These are phyloP conservation scores for Bombyx mori DNA, from an alignment of 1,140 invertebrate genomes.

Conservation along the genomic window DNA sequence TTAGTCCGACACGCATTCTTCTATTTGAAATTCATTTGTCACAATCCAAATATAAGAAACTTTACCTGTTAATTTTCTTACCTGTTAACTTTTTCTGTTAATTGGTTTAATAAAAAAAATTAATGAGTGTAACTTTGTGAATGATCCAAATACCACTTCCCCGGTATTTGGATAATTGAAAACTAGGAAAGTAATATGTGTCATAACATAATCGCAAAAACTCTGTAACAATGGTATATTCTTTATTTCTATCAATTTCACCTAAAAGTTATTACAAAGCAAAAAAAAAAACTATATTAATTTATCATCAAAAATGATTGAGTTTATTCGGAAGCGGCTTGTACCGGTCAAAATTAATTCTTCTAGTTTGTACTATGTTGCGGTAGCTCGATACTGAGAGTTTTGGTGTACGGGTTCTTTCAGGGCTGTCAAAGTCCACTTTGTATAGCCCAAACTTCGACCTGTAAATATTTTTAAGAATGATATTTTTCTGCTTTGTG, in stretches of 20 bases:
- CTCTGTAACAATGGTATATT: background rate
- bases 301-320: background rate
- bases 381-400: slow-evolving; percentile 72
- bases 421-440: slow-evolving; percentile 79
- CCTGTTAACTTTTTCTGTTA: too few species aligned
- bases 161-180: too few species aligned
- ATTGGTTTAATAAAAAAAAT: too few species aligned
- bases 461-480: slow-evolving; percentile 40
- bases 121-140: too few species aligned
- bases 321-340: slow-evolving; percentile 1
- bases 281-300: background rate
- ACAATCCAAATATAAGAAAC: too few species aligned
- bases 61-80: too few species aligned
- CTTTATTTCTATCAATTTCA: background rate
- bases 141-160: too few species aligned
- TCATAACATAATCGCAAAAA: slow-evolving; percentile 1
- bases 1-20: too few species aligned
- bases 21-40: too few species aligned
- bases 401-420: slow-evolving; percentile 78
- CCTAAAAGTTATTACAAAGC: too few species aligned
- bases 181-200: background rate
- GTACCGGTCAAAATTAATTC: slow-evolving; percentile 29
- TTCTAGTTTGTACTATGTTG: slow-evolving; percentile 34
- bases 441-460: slow-evolving; percentile 81
- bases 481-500: background rate